These are phyloP conservation scores for Tragelaphus eurycerus DNA, from an alignment of 2,797 vertebrate species.

Conservation along the genomic window DNA sequence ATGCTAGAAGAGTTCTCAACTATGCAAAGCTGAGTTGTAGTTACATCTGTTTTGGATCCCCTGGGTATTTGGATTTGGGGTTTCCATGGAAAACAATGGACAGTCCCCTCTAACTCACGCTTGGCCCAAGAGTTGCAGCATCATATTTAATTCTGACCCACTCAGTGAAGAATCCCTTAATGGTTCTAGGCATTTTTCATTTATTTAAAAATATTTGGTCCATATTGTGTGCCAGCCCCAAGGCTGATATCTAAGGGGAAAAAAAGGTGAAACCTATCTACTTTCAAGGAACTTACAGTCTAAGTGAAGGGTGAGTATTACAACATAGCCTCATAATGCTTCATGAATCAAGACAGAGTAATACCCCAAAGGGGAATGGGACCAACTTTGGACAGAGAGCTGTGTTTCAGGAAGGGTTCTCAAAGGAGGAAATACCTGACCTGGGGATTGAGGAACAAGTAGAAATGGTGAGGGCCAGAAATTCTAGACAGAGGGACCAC, in stretches of 20 bases:
- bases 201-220: background rate
- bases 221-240: background rate
- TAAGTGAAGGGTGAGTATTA: background rate
- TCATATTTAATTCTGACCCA: background rate
- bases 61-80: background rate
- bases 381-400: background rate
- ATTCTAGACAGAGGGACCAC: background rate
- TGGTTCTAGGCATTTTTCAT: background rate
- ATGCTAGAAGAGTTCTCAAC: background rate
- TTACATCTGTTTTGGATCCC: background rate
- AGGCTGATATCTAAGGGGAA: background rate
- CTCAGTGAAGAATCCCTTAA: background rate
- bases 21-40: background rate
- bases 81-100: slow-evolving; percentile 19
- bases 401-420: background rate
- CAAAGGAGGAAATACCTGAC: background rate
- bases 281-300: background rate
- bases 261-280: background rate
- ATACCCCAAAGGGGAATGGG: background rate
- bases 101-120: background rate
- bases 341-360: background rate
- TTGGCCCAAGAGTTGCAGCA: background rate
- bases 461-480: background rate
- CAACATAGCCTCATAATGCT: background rate
- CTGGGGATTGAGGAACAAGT: background rate